Percentiles rank a stretch among this genome's conserved stretches.
phyloP scores from a whole-genome alignment of 2,113 vertebrate genomes.

The Podarcis raffonei region DNA sequence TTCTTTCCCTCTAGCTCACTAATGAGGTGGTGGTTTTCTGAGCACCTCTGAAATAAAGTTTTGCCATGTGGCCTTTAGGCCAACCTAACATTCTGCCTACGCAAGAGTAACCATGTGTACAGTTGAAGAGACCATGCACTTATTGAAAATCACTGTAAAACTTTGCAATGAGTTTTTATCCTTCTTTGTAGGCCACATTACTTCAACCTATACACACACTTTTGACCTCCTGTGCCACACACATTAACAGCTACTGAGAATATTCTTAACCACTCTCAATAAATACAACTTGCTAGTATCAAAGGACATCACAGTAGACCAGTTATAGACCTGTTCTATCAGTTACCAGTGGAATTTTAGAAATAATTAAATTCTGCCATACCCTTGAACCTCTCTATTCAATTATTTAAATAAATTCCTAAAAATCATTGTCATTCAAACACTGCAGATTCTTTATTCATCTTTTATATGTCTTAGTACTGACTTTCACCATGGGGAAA shows the following conservation, averaged over 20 bases:
- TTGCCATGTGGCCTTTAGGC: no score
- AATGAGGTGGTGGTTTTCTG: no score
- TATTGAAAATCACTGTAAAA: background rate
- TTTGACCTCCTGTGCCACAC: background rate
- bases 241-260: background rate
- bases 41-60: no score
- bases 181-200: background rate
- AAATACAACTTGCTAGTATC: background rate
- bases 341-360: background rate
- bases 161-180: background rate
- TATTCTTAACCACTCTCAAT: background rate
- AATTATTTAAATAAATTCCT: constrained; percentile 63
- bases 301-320: background rate
- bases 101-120: no score
- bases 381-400: constrained; percentile 54
- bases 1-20: no score
- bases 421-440: constrained; percentile 67
- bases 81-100: no score
- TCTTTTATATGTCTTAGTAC: constrained; percentile 7
- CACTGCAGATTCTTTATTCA: constrained; percentile 56
- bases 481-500: no score
- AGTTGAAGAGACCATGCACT: background rate
- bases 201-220: background rate
- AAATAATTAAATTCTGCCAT: constrained; percentile 25
- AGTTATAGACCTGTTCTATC: background rate